Percentiles rank a stretch among this genome's conserved stretches.
phyloP scores from a whole-genome alignment of 2,888 invertebrate species.

The Tetranychus truncatus region DNA sequence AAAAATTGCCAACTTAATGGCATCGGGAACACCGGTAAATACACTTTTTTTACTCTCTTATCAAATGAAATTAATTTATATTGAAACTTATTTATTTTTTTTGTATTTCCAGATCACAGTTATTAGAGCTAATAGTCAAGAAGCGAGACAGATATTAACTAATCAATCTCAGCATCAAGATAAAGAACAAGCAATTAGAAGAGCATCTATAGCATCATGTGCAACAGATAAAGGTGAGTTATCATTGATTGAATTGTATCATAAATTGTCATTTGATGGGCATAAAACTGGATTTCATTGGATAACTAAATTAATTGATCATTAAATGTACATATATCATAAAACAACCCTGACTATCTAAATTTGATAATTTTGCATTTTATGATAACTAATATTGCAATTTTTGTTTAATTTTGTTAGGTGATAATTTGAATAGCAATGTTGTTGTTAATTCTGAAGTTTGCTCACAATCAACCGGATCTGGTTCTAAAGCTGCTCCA shows the following conservation, averaged over 20 bases:
- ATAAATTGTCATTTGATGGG: neutral
- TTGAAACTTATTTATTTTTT: neutral
- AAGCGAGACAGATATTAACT: slow-evolving; percentile 1
- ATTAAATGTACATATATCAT: no score
- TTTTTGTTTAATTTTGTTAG: neutral
- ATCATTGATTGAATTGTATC: neutral
- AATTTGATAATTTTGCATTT: no score
- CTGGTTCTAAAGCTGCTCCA: slow-evolving; percentile 11
- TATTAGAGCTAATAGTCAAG: neutral
- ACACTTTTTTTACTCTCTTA: neutral
- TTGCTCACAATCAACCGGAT: neutral
- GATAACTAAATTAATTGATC: no score
- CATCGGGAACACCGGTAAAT: neutral
- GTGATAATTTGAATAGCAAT: no score
- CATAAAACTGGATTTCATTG: no score
- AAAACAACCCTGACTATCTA: no score
- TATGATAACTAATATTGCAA: no score
- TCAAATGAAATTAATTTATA: neutral
- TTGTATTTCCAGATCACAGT: neutral
- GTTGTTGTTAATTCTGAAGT: neutral
- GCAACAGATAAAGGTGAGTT: neutral
- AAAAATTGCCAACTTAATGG: slow-evolving; percentile 19
- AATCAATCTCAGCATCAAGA: slow-evolving; percentile 15
- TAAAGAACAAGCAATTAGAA: neutral
- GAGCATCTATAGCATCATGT: neutral